phyloP scores from a whole-genome alignment of 1,140 invertebrate species.

The Gonatopus flavifemur region DNA sequence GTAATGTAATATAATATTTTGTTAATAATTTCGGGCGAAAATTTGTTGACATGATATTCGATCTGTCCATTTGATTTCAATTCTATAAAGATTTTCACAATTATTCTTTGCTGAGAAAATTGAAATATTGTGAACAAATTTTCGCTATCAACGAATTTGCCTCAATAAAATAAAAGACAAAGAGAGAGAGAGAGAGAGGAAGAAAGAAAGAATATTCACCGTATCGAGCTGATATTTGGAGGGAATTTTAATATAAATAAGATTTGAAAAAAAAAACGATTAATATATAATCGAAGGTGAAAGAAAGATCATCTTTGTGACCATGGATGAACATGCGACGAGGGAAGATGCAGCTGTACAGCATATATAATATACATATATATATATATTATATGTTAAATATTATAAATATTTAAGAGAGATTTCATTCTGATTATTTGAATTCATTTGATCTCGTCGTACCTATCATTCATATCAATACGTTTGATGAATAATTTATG shows the following conservation, averaged over 20 bases:
- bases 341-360: no score
- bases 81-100: background rate
- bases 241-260: constrained; percentile 26
- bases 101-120: constrained; percentile 4
- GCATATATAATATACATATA: no score
- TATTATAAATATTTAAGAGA: no score
- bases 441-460: no score
- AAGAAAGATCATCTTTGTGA: background rate
- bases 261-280: constrained; percentile 8
- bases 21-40: constrained; percentile 49
- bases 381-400: no score
- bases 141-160: constrained; percentile 39
- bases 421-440: no score
- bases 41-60: constrained; percentile 47
- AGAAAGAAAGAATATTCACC: no score
- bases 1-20: constrained; percentile 57
- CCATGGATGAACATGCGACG: no score
- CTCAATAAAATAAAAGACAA: constrained; percentile 31
- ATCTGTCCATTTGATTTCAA: constrained; percentile 19
- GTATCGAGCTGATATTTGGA: constrained; percentile 34
- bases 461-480: no score
- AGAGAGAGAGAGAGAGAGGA: no score
- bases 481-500: no score
- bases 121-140: constrained; percentile 36
- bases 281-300: background rate